Conservation (phyloP, 35 echinoderm and acorn worm genomes). For the Nesometra sesokonis region DNA sequence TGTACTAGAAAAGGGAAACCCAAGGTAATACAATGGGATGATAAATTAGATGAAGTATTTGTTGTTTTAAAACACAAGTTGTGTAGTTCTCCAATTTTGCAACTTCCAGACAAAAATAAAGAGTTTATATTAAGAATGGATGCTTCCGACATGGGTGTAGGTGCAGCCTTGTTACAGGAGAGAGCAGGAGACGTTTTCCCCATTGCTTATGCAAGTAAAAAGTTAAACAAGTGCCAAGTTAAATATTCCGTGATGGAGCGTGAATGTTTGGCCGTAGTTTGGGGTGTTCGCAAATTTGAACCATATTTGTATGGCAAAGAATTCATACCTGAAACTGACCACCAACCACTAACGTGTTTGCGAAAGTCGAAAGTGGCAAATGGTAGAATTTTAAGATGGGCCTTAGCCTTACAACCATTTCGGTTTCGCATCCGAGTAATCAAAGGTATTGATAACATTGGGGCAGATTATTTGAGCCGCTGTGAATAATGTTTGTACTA, state of each 20-base stretch:
- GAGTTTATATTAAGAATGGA: slow-evolving; percentile 8
- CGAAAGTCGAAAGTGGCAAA: slow-evolving; percentile 18
- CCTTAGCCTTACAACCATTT: slow-evolving; percentile 33
- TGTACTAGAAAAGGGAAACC: slow-evolving; percentile 19
- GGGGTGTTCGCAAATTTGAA: slow-evolving; percentile 45
- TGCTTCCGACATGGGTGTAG: background rate
- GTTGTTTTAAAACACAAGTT: background rate
- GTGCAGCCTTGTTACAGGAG: slow-evolving; percentile 13
- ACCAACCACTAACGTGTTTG: slow-evolving; percentile 32
- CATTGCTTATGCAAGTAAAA: slow-evolving; percentile 33
- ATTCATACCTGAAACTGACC: slow-evolving; percentile 36
- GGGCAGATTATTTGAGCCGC: too few species aligned
- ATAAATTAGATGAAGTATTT: background rate
- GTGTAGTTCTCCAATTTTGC: background rate
- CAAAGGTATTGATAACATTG: too few species aligned
- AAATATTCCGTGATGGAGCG: slow-evolving; percentile 8
- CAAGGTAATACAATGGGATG: slow-evolving; percentile 4
- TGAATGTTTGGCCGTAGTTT: slow-evolving; percentile 42
- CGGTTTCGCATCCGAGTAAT: slow-evolving; percentile 32
- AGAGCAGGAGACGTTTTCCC: slow-evolving; percentile 10
- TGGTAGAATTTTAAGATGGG: slow-evolving; percentile 28
- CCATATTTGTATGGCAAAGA: slow-evolving; percentile 33
- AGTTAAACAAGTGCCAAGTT: background rate
- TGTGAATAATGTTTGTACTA: too few species aligned
- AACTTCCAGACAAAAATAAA: background rate